Evolutionary conservation across 2,113 vertebrate species (phyloP).

Genomic region (Odontesthes bonariensis): DNA sequence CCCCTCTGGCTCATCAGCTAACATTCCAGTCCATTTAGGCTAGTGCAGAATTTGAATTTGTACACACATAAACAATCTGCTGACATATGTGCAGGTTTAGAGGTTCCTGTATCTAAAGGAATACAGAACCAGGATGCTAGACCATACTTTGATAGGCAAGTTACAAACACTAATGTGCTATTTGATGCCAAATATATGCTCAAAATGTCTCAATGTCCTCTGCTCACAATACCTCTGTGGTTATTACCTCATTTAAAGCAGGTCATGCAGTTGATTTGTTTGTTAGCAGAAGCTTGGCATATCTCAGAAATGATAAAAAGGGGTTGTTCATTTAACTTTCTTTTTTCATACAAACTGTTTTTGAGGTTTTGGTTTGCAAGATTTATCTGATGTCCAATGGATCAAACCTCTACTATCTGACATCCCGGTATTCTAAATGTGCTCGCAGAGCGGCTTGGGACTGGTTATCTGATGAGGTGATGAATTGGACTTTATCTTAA

Average conservation of each 20-base stretch:
- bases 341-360: not conserved
- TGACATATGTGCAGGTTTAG: constrained; percentile 20
- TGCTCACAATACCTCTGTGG: not conserved
- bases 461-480: not conserved
- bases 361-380: not conserved
- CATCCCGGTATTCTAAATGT: not conserved
- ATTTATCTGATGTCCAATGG: not conserved
- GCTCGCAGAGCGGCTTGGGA: not conserved
- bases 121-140: constrained; percentile 2
- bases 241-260: not conserved
- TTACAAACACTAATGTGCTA: too few relatives aligned
- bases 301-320: too few relatives aligned
- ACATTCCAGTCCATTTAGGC: constrained; percentile 44
- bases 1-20: constrained; percentile 35
- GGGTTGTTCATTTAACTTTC: not conserved
- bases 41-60: constrained; percentile 42
- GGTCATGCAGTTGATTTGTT: too few relatives aligned
- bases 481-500: not conserved
- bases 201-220: not conserved
- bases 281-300: too few relatives aligned
- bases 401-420: not conserved
- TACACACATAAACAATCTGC: constrained; percentile 30
- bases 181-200: not conserved
- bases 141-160: too few relatives aligned
- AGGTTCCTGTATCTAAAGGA: constrained; percentile 17